Conservation (phyloP, 2,888 invertebrate genomes). For the Cetonia aurata region DNA sequence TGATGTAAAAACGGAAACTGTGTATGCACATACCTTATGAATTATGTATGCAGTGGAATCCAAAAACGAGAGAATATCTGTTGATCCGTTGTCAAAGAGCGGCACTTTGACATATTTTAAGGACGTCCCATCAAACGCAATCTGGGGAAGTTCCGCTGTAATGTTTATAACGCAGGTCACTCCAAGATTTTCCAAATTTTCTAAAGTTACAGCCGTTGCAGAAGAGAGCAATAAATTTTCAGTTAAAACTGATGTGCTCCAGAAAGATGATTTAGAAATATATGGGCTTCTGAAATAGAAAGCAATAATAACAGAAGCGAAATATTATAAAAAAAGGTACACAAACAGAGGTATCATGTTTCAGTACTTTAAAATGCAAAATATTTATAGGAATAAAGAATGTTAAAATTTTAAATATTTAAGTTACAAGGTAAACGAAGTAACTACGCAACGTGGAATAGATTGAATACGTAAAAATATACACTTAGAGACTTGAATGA, state of each 20-base stretch:
- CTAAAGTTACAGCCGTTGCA: conserved; percentile 79
- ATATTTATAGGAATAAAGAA: too few species aligned
- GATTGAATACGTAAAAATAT: too few species aligned
- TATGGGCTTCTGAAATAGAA: conserved; percentile 38
- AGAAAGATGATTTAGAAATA: conserved; percentile 36
- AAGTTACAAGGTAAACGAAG: too few species aligned
- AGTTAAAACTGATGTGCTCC: conserved; percentile 76
- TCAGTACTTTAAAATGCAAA: not conserved
- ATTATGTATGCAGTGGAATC: conserved; percentile 84
- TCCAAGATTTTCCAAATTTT: conserved; percentile 75
- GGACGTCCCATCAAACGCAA: conserved; percentile 69
- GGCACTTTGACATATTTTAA: conserved; percentile 76
- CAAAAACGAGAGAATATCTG: conserved; percentile 80
- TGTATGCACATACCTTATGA: conserved; percentile 70
- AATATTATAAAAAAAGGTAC: not conserved
- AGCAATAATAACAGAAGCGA: not conserved
- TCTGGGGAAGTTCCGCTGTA: conserved; percentile 84
- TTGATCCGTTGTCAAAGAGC: conserved; percentile 80
- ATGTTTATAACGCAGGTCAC: conserved; percentile 86
- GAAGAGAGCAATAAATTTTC: conserved; percentile 83
- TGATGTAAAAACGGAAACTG: too few species aligned
- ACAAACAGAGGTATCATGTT: too few species aligned
- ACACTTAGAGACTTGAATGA: too few species aligned
- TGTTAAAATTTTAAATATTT: too few species aligned
- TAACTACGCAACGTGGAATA: too few species aligned